Percentiles rank a stretch among this genome's conserved stretches.
These are phyloP conservation scores for Bubo bubo DNA, from an alignment of 2,113 vertebrate genomes.

Conservation along the genomic window DNA sequence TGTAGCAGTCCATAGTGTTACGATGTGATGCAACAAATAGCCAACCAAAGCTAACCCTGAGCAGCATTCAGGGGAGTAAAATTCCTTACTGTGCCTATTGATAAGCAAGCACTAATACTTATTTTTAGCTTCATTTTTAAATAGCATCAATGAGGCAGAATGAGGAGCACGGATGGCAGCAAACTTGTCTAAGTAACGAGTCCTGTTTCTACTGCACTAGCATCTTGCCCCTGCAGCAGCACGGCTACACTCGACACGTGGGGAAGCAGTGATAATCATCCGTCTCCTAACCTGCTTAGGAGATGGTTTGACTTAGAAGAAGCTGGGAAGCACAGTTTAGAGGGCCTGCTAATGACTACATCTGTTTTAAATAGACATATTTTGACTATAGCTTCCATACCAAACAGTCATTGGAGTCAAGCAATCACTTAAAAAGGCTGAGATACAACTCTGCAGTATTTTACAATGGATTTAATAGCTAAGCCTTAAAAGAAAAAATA, in stretches of 20 bases:
- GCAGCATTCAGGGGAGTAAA: not conserved
- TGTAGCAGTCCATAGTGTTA: not conserved
- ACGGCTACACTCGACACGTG: not conserved
- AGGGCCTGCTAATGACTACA: conserved; percentile 12
- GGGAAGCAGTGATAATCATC: not conserved
- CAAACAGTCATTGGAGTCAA: conserved; percentile 22
- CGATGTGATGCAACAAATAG: not conserved
- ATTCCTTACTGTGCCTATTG: not conserved
- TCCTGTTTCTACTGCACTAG: not conserved
- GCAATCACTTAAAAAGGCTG: conserved; percentile 12
- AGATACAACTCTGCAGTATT: conserved; percentile 15
- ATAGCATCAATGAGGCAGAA: not conserved
- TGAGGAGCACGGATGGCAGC: not conserved
- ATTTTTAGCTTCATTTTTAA: not conserved
- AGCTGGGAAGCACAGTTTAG: not conserved
- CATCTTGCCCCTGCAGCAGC: not conserved
- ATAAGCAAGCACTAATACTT: not conserved
- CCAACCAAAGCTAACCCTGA: not conserved
- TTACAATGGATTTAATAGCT: conserved; percentile 44
- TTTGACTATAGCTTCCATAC: conserved; percentile 32
- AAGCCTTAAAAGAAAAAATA: conserved; percentile 8
- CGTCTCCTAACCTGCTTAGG: not conserved
- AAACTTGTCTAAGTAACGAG: not conserved
- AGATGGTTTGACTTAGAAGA: not conserved
- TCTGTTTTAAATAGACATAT: conserved; percentile 41